Evolutionary conservation across 2,888 invertebrate genomes (phyloP).

Genomic region (Tuberolachnus salignus): DNA sequence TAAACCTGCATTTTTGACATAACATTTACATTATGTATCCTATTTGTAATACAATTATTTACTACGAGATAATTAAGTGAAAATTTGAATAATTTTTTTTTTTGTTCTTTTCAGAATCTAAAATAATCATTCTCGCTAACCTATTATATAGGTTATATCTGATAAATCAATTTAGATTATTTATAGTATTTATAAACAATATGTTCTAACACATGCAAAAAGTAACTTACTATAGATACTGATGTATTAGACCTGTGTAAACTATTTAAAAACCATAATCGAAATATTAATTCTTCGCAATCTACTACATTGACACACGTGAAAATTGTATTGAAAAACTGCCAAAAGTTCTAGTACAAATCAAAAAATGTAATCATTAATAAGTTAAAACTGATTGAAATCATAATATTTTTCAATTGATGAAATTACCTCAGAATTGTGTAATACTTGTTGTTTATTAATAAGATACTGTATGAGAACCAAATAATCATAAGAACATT

Average conservation of each 20-base stretch:
- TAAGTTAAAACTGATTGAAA: background rate
- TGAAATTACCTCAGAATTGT: conserved; percentile 37
- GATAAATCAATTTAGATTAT: background rate
- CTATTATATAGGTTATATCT: too few relatives aligned
- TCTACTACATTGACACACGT: conserved; percentile 60
- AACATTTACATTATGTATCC: too few relatives aligned
- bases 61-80: too few relatives aligned
- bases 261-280: conserved; percentile 50
- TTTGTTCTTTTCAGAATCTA: background rate
- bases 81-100: too few relatives aligned
- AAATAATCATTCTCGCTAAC: too few relatives aligned
- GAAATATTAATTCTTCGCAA: conserved; percentile 60
- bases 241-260: conserved; percentile 23
- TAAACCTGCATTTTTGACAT: too few relatives aligned
- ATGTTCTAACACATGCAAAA: background rate
- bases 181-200: too few relatives aligned
- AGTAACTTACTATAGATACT: conserved; percentile 36
- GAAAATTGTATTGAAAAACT: background rate
- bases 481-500: conserved; percentile 44
- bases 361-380: background rate
- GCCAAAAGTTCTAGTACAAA: conserved; percentile 48
- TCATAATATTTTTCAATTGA: background rate
- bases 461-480: conserved; percentile 37
- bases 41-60: too few relatives aligned
- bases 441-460: conserved; percentile 34